Conservation (phyloP, 2,797 vertebrate species). For the Erethizon dorsatum region DNA sequence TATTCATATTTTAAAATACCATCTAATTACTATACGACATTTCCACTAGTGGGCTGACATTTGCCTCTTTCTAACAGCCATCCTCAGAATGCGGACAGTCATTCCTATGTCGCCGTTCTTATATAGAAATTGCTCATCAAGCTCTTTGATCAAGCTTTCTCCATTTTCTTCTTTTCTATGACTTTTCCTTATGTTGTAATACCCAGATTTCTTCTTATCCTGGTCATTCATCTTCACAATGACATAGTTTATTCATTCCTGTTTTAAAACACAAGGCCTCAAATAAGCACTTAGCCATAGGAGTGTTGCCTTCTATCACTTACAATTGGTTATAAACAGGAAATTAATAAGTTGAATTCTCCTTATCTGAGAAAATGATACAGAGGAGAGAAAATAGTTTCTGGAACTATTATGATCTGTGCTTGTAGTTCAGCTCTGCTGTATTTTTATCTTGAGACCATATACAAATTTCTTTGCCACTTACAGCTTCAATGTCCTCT, state of each 20-base stretch:
- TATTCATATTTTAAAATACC: not conserved
- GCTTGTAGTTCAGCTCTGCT: not conserved
- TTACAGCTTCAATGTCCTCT: not conserved
- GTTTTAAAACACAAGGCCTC: not conserved
- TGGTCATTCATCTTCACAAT: not conserved
- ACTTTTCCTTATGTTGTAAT: not conserved
- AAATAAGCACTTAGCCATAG: not conserved
- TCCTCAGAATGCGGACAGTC: not conserved
- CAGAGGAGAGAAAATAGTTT: not conserved
- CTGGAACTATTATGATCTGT: not conserved
- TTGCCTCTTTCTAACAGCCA: not conserved
- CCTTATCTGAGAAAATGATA: not conserved
- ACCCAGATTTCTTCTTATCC: not conserved
- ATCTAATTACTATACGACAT: constrained; percentile 4
- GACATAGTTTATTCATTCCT: not conserved
- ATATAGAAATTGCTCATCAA: not conserved
- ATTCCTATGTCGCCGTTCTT: not conserved
- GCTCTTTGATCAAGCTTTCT: not conserved
- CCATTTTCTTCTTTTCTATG: not conserved
- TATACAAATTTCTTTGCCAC: not conserved
- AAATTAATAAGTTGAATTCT: constrained; percentile 13
- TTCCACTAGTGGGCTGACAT: not conserved
- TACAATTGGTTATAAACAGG: not conserved
- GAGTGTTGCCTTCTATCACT: not conserved
- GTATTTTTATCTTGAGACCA: constrained; percentile 10